Evolutionary conservation across 2,113 vertebrate species (phyloP).

Genomic region (Columba janthina): DNA sequence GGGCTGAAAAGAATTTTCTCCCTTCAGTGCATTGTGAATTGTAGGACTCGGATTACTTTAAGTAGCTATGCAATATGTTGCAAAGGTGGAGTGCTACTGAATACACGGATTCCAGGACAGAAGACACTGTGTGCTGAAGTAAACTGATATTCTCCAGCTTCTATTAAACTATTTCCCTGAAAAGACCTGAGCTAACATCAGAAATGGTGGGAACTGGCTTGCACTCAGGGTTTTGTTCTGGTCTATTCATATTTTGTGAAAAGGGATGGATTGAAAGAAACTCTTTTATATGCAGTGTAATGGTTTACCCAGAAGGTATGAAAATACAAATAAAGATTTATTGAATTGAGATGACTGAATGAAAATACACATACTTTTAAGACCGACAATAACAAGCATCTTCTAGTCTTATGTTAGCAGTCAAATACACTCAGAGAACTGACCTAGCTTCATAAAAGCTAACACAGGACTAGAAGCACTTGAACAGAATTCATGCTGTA

Average conservation of each 20-base stretch:
- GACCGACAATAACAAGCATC: not conserved
- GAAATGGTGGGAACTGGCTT: constrained; percentile 74
- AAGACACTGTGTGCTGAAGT: constrained; percentile 72
- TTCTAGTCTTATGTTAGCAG: not conserved
- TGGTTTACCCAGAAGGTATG: not conserved
- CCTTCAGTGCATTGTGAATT: constrained; percentile 67
- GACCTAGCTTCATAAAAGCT: not conserved
- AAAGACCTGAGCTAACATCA: constrained; percentile 57
- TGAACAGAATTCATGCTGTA: not conserved
- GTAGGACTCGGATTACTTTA: constrained; percentile 68
- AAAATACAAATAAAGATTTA: constrained; percentile 12
- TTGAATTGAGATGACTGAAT: not conserved
- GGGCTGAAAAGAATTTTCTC: constrained; percentile 45
- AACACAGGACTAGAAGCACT: not conserved
- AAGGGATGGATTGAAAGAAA: not conserved
- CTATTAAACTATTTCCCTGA: constrained; percentile 55
- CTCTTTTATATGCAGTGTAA: not conserved
- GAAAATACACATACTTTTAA: not conserved
- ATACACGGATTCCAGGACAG: constrained; percentile 67
- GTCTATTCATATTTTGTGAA: constrained; percentile 46
- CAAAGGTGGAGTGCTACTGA: constrained; percentile 55
- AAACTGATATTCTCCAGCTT: constrained; percentile 67
- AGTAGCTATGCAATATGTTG: constrained; percentile 64
- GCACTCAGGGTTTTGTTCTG: constrained; percentile 59
- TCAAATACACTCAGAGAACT: not conserved